Evolutionary conservation across 2,888 invertebrate genomes (phyloP), one percentile per base, ranked within the genome.

Genomic region (Lycaena phlaeas): DNA sequence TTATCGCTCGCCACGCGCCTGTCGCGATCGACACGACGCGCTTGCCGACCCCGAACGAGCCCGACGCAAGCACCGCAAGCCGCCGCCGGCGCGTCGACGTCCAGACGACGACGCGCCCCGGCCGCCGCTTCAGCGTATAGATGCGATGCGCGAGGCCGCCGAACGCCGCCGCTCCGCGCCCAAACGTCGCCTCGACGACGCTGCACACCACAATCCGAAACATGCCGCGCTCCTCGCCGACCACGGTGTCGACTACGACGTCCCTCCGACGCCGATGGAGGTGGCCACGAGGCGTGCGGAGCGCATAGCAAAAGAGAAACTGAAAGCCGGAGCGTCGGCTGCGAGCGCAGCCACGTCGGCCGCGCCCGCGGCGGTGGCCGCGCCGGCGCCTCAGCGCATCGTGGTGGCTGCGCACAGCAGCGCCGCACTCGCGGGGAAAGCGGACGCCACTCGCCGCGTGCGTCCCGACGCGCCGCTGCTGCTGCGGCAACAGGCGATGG

Each of bases 1-100:
- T 11, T 95, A 92, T 73, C 89, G 98, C 45, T 94, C 96, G 27
- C 90, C 96, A 11, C 94, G 96, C 62, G 95, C 97, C 68, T 97
- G 97, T 69, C 90, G 93, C 54, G 91, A 90, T 65, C 89, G 97
- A 22, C 98, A 96, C 73, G 97, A 98, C 69, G 89, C 90, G 50
- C 90, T 93, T 12, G 92, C 97, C 54, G 90, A 96, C 53, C 95
- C 95, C 86, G 96, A 57, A 85, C 92, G 94, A 17, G 92, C 92
- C 93, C 34, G 92, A 92, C 63, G 96, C 95, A 96, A 96, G 79
- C 96, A 95, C 70, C 89, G 91, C 36, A 95, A 95, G 65, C 64
- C 68, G 58, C 59, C 66, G 41, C 62, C 93, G 10, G 89, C 92
- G n/a, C 89, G 92, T 27, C 91, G 93, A 31, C 86, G 92, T 25